Evolutionary conservation across 2,797 vertebrate genomes (phyloP).

Genomic region (Urocyon cinereoargenteus): DNA sequence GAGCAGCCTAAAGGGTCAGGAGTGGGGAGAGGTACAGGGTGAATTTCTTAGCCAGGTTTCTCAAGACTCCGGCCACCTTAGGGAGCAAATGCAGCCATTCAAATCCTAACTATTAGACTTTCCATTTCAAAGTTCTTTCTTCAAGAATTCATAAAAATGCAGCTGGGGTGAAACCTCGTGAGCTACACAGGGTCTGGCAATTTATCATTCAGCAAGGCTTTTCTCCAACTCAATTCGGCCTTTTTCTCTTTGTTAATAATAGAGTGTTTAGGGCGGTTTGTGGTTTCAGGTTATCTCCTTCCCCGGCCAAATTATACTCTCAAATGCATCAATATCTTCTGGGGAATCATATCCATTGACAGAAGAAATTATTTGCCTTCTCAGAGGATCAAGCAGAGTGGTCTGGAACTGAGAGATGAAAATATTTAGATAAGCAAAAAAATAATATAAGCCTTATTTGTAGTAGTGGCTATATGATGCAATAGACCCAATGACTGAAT

Average conservation of each 20-base stretch:
- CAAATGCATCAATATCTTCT: constrained; percentile 80
- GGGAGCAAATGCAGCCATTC: constrained; percentile 60
- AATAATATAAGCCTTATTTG: constrained; percentile 37
- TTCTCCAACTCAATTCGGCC: constrained; percentile 76
- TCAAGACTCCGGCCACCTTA: constrained; percentile 59
- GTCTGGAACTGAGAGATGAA: constrained; percentile 68
- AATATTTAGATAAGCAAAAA: constrained; percentile 73
- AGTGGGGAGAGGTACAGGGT: not conserved
- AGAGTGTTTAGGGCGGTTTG: constrained; percentile 76
- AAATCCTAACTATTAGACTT: constrained; percentile 45
- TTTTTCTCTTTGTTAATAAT: constrained; percentile 79
- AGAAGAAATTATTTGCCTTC: constrained; percentile 82
- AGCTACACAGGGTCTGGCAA: constrained; percentile 65
- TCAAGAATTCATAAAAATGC: constrained; percentile 77
- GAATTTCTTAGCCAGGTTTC: constrained; percentile 50
- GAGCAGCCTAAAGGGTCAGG: not conserved
- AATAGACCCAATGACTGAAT: not conserved
- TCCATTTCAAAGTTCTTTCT: constrained; percentile 75
- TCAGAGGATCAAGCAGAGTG: constrained; percentile 67
- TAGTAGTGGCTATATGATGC: constrained; percentile 22
- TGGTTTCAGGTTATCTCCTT: constrained; percentile 84
- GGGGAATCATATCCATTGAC: constrained; percentile 78
- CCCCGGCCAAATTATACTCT: constrained; percentile 79
- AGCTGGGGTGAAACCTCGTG: constrained; percentile 70
- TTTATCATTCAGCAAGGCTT: constrained; percentile 76